Evolutionary conservation across 2,888 invertebrate genomes (phyloP).

Genomic region (Alcis repandata): DNA sequence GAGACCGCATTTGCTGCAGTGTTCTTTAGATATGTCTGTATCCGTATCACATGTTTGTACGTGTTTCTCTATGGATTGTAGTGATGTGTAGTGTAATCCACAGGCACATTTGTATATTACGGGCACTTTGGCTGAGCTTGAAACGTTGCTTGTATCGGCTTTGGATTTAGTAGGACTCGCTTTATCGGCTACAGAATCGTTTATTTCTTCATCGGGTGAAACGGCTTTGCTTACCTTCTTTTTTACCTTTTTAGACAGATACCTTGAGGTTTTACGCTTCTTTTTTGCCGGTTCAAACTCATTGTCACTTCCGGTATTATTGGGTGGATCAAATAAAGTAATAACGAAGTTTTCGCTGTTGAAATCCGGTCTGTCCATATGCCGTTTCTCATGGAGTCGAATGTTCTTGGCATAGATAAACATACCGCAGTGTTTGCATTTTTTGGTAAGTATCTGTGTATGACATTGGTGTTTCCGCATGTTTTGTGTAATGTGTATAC

Average conservation of each 20-base stretch:
- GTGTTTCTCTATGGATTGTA: conserved; percentile 53
- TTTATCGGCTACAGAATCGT: background rate
- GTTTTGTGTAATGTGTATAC: background rate
- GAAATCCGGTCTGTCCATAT: conserved; percentile 38
- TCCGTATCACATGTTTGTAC: conserved; percentile 41
- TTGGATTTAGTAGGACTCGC: background rate
- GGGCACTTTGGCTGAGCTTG: conserved; percentile 7
- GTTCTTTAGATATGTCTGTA: conserved; percentile 49
- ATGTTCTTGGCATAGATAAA: conserved; percentile 15
- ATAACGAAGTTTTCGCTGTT: conserved; percentile 24
- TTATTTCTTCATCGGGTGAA: background rate
- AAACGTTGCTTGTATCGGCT: conserved; percentile 13
- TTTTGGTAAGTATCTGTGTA: background rate
- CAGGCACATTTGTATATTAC: conserved; percentile 57
- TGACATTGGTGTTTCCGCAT: conserved; percentile 31
- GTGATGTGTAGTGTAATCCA: conserved; percentile 57
- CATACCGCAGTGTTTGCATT: conserved; percentile 44
- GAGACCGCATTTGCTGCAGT: conserved; percentile 59
- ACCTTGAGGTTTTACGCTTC: background rate
- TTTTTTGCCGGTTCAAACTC: background rate
- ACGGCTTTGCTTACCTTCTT: background rate
- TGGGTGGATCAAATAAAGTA: conserved; percentile 16
- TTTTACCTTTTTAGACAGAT: background rate
- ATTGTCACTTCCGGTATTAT: conserved; percentile 12
- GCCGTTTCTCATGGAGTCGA: conserved; percentile 43